These are phyloP conservation scores for Pseudocheirus occidentalis DNA, from an alignment of 2,797 vertebrate genomes.

Conservation along the genomic window DNA sequence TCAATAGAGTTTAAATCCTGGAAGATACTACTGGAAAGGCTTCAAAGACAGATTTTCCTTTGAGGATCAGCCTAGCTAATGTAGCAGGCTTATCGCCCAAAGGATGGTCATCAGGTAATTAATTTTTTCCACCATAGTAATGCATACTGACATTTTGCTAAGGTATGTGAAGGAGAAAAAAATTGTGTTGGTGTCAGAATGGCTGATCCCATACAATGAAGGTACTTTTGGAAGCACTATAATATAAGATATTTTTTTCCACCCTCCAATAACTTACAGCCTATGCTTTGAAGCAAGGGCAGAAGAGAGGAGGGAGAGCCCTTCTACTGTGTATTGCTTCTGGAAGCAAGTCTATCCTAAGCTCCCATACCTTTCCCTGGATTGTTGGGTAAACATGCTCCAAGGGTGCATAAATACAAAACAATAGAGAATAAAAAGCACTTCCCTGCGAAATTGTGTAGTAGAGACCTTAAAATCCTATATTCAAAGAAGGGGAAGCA, in stretches of 20 bases:
- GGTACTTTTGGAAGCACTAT: neutral
- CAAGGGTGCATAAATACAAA: neutral
- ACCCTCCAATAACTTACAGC: neutral
- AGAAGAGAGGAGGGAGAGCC: neutral
- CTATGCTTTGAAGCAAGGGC: neutral
- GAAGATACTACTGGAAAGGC: neutral
- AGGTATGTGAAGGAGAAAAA: neutral
- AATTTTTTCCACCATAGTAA: neutral
- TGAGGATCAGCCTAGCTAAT: neutral
- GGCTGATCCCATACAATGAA: neutral
- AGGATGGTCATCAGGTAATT: neutral
- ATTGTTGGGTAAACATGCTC: neutral
- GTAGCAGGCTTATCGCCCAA: neutral
- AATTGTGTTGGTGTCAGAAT: neutral
- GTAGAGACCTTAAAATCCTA: neutral
- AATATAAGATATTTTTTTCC: no score
- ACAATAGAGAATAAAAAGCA: constrained; percentile 12
- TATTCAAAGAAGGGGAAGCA: constrained; percentile 6
- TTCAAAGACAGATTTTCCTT: neutral
- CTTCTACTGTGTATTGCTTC: neutral
- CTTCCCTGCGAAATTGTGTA: neutral
- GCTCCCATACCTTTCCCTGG: neutral
- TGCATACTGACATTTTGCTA: neutral
- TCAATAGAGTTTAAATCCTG: neutral
- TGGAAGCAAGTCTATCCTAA: neutral